Percentiles rank a stretch among this genome's conserved stretches.
Evolutionary conservation across 2,888 invertebrate genomes (phyloP).

Genomic region (Polydrusus pterygomalis): DNA sequence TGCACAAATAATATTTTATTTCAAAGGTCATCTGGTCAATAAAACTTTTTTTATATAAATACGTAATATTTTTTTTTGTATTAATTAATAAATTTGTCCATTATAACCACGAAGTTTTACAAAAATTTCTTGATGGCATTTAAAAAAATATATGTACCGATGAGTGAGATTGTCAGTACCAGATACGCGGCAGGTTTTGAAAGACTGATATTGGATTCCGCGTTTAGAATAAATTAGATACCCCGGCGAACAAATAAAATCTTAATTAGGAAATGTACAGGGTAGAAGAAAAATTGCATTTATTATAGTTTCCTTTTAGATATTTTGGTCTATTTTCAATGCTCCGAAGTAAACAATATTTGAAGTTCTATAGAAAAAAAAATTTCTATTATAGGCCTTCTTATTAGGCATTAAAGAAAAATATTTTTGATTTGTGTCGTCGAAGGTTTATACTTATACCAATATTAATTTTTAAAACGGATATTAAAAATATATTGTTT

Average conservation of each 20-base stretch:
- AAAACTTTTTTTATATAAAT: not conserved
- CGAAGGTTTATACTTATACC: too few species aligned
- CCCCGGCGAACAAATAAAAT: not conserved
- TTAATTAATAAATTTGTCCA: not conserved
- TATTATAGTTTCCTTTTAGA: not conserved
- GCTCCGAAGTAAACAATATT: too few species aligned
- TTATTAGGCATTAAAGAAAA: too few species aligned
- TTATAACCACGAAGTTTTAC: too few species aligned
- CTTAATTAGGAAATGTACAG: not conserved
- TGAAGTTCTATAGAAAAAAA: too few species aligned
- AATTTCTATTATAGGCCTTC: too few species aligned
- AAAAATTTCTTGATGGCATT: too few species aligned
- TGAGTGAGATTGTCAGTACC: not conserved
- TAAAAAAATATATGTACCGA: too few species aligned
- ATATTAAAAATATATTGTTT: too few species aligned
- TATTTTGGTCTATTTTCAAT: too few species aligned
- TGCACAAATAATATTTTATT: not conserved
- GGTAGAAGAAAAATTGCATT: not conserved
- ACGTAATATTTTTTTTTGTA: not conserved
- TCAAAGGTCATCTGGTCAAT: not conserved
- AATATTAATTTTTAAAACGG: too few species aligned
- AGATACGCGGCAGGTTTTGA: slow-evolving; percentile 3
- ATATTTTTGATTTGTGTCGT: too few species aligned
- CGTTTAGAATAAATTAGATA: slow-evolving; percentile 7
- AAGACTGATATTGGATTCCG: slow-evolving; percentile 9